Conservation (phyloP, 2,888 invertebrate species). For the Cordylochernes scorpioides region DNA sequence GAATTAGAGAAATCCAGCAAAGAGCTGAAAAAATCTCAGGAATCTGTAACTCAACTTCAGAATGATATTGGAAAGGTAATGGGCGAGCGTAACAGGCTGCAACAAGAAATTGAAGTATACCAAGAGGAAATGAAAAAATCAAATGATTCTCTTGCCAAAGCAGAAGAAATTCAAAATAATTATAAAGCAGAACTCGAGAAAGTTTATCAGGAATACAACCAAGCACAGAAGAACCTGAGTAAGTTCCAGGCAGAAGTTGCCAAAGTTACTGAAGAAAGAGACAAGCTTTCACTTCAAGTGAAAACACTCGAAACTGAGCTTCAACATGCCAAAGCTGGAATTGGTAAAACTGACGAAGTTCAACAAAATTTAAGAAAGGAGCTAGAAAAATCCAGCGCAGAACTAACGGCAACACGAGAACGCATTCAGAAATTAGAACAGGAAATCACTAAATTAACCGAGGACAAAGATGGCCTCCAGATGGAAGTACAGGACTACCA, state of each 20-base stretch:
- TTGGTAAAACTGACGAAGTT: conserved; percentile 12
- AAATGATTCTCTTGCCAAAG: no score
- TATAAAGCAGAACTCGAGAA: neutral
- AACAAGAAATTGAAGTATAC: conserved; percentile 6
- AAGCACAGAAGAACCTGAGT: conserved; percentile 50
- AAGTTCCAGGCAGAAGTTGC: conserved; percentile 48
- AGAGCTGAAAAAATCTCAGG: conserved; percentile 5
- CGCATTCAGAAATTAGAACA: conserved; percentile 13
- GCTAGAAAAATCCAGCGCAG: conserved; percentile 24
- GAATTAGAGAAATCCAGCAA: no score
- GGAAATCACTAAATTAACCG: no score
- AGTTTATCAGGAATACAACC: conserved; percentile 30
- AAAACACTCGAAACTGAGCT: conserved; percentile 6
- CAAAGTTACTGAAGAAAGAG: conserved; percentile 5
- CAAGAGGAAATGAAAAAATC: conserved; percentile 3
- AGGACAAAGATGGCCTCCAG: no score
- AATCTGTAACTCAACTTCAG: conserved; percentile 6
- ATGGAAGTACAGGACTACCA: conserved; percentile 4
- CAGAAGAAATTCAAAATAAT: no score
- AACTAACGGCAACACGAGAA: conserved; percentile 10
- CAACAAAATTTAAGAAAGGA: conserved; percentile 14
- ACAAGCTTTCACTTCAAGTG: conserved; percentile 6
- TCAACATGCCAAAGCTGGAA: conserved; percentile 3
- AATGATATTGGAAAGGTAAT: conserved; percentile 6
- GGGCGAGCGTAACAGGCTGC: conserved; percentile 7